A percentile compares a stretch with the other conserved stretches of the same genome.
Evolutionary conservation across 1,140 invertebrate species (phyloP).

Genomic region (Drosophila tani): DNA sequence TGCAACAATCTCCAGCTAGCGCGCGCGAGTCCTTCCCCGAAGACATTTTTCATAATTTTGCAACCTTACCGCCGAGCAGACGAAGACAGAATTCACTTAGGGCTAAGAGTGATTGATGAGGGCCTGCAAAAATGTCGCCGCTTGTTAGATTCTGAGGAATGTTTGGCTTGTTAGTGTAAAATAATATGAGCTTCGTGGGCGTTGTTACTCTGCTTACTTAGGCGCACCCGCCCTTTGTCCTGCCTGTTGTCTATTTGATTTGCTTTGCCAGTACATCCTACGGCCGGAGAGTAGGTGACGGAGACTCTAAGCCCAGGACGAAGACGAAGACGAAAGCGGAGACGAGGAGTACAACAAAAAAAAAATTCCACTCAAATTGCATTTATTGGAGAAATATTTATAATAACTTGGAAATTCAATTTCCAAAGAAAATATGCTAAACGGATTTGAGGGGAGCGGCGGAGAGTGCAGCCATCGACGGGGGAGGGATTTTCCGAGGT

Average conservation of each 20-base stretch:
- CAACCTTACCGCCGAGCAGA: slow-evolving; percentile 23
- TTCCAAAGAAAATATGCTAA: slow-evolving; percentile 82
- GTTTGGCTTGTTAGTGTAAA: slow-evolving; percentile 77
- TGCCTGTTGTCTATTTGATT: slow-evolving; percentile 54
- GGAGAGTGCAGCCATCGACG: slow-evolving; percentile 24
- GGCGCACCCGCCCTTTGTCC: slow-evolving; percentile 12
- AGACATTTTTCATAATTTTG: slow-evolving; percentile 48
- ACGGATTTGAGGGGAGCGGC: slow-evolving; percentile 59
- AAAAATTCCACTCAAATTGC: slow-evolving; percentile 77
- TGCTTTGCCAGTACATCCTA: slow-evolving; percentile 38
- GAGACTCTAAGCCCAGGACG: slow-evolving; percentile 8
- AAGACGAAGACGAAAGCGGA: neutral
- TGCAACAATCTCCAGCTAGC: slow-evolving; percentile 25
- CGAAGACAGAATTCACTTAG: slow-evolving; percentile 66
- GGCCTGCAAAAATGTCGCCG: slow-evolving; percentile 57
- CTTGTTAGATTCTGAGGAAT: slow-evolving; percentile 68
- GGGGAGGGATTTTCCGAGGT: slow-evolving; percentile 12
- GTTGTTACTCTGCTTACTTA: slow-evolving; percentile 28
- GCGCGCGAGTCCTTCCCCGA: slow-evolving; percentile 10
- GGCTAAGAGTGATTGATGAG: slow-evolving; percentile 47
- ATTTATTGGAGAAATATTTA: slow-evolving; percentile 79
- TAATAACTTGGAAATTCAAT: slow-evolving; percentile 83
- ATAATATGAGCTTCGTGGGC: slow-evolving; percentile 55
- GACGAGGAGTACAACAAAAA: slow-evolving; percentile 8
- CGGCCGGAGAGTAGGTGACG: slow-evolving; percentile 15